These are phyloP conservation scores for Asteroscopus sphinx DNA, from an alignment of 2,888 invertebrate genomes.

Conservation along the genomic window DNA sequence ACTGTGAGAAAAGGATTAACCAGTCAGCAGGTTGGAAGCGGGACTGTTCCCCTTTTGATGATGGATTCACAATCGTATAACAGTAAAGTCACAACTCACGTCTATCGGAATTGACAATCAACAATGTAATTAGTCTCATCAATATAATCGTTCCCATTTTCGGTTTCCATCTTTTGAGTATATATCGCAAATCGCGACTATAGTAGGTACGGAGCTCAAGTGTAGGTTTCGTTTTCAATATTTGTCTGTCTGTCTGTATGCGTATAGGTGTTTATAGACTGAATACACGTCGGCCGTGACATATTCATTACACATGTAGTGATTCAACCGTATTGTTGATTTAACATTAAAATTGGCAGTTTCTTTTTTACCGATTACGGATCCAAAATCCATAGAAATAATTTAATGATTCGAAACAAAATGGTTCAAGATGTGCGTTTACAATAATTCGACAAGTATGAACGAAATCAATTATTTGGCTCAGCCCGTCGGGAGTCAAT, in stretches of 20 bases:
- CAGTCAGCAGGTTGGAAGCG: too few relatives aligned
- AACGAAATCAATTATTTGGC: background rate
- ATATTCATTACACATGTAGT: conserved; percentile 38
- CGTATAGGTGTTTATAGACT: conserved; percentile 26
- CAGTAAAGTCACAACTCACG: too few relatives aligned
- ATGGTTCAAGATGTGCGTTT: too few relatives aligned
- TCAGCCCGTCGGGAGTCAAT: background rate
- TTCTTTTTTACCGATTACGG: conserved; percentile 13
- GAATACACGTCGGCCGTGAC: conserved; percentile 50
- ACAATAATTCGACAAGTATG: too few relatives aligned
- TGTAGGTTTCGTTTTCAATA: conserved; percentile 31
- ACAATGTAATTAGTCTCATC: too few relatives aligned
- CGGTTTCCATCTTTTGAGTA: background rate
- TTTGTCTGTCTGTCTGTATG: conserved; percentile 31
- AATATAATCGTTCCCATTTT: too few relatives aligned
- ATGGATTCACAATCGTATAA: too few relatives aligned
- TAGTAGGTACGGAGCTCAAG: conserved; percentile 2
- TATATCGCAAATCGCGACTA: background rate
- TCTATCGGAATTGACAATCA: too few relatives aligned
- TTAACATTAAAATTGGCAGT: conserved; percentile 20
- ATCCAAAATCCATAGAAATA: background rate
- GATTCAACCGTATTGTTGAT: conserved; percentile 38
- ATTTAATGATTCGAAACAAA: too few relatives aligned
- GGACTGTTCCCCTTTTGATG: too few relatives aligned
- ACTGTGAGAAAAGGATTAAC: too few relatives aligned